A percentile compares a stretch with the other conserved stretches of the same genome.
Evolutionary conservation across 2,888 invertebrate species (phyloP).

Genomic region (Agriopis aurantiaria): DNA sequence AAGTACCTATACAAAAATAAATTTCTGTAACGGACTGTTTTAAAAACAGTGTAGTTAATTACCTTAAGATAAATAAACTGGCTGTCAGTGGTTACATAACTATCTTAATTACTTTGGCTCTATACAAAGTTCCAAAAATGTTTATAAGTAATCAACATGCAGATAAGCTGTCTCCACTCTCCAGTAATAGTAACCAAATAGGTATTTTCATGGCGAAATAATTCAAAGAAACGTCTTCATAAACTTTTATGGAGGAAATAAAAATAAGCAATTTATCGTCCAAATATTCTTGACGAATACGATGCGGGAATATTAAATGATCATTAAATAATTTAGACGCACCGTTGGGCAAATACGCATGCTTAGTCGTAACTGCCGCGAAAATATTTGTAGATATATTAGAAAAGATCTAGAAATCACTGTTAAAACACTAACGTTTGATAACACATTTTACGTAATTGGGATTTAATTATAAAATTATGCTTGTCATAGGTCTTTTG

Average conservation of each 20-base stretch:
- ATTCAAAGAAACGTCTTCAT: conserved; percentile 23
- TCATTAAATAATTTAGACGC: conserved; percentile 15
- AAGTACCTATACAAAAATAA: neutral
- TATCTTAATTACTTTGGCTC: conserved; percentile 45
- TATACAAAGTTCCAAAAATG: conserved; percentile 33
- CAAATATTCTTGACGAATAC: conserved; percentile 25
- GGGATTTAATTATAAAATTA: neutral
- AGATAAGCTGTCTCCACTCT: conserved; percentile 23
- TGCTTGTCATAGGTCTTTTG: neutral
- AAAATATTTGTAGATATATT: conserved; percentile 15
- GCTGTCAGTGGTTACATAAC: conserved; percentile 30
- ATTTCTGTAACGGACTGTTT: conserved; percentile 11
- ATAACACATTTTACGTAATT: neutral
- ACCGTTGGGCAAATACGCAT: conserved; percentile 7
- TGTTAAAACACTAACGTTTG: neutral
- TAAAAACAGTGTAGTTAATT: conserved; percentile 36
- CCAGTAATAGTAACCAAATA: conserved; percentile 7
- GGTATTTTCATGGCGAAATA: conserved; percentile 14
- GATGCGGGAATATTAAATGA: conserved; percentile 29
- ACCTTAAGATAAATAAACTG: conserved; percentile 38
- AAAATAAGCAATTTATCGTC: conserved; percentile 22
- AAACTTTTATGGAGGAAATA: conserved; percentile 39
- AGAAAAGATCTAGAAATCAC: conserved; percentile 6
- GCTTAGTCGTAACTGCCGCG: neutral
- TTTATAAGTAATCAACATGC: conserved; percentile 26